Evolutionary conservation across 2,797 vertebrate genomes (phyloP).

Genomic region (Chaetodon trifasciatus): DNA sequence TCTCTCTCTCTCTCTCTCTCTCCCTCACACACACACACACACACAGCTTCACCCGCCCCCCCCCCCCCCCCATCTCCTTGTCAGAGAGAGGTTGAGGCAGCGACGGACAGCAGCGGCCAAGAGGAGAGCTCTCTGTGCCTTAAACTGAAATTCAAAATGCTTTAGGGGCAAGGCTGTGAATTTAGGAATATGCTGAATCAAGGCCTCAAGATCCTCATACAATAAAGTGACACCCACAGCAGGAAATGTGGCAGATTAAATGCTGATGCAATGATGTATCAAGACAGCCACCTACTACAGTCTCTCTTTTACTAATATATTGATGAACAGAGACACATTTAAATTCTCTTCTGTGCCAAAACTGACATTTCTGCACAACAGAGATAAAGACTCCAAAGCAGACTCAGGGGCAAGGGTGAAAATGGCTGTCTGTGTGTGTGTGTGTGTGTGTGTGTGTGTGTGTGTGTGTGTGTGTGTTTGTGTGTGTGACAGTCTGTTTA

Average conservation of each 20-base stretch:
- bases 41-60: conserved; percentile 44
- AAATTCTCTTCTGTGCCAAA: conserved; percentile 37
- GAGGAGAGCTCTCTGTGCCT: conserved; percentile 47
- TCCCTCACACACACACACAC: conserved; percentile 48
- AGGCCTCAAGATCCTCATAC: not conserved
- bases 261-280: conserved; percentile 43
- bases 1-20: conserved; percentile 29
- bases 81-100: conserved; percentile 72
- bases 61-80: conserved; percentile 69
- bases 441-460: conserved; percentile 16
- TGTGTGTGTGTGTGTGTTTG: conserved; percentile 36
- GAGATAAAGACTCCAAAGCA: conserved; percentile 61
- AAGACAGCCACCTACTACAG: not conserved
- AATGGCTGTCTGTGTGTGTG: conserved; percentile 39
- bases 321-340: conserved; percentile 33
- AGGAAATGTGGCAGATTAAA: conserved; percentile 14
- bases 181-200: conserved; percentile 34
- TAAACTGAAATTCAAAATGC: conserved; percentile 44
- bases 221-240: not conserved
- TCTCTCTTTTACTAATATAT: conserved; percentile 41
- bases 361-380: conserved; percentile 52
- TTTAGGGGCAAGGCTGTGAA: conserved; percentile 14
- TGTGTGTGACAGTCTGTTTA: conserved; percentile 63
- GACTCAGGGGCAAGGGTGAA: conserved; percentile 63
- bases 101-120: conserved; percentile 52